Percentiles rank a stretch among this genome's conserved stretches.
These are phyloP conservation scores for Neuroterus valhalla DNA, from an alignment of 1,140 invertebrate genomes.

Conservation along the genomic window DNA sequence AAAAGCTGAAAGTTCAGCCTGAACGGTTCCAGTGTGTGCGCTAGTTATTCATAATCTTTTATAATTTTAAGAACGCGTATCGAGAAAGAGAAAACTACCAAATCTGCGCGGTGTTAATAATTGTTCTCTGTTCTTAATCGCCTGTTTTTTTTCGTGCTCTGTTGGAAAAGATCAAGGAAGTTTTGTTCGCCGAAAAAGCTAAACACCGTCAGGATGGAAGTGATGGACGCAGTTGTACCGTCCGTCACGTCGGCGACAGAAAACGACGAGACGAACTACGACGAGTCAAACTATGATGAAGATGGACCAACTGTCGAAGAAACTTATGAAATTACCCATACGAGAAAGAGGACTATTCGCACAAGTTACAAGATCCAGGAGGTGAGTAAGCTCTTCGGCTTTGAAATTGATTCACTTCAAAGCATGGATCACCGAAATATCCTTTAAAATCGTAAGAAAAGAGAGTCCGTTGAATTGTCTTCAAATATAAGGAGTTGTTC, in stretches of 20 bases:
- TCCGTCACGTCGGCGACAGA: conserved; percentile 54
- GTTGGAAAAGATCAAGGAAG: conserved; percentile 1
- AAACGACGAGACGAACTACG: conserved; percentile 32
- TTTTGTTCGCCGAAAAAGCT: conserved; percentile 30
- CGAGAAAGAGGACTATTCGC: conserved; percentile 78
- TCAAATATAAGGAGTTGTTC: no score
- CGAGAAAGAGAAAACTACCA: conserved; percentile 6
- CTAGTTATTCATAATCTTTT: conserved; percentile 26
- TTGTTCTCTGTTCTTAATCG: background rate
- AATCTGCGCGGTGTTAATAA: background rate
- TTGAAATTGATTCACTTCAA: background rate
- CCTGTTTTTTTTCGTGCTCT: conserved; percentile 14
- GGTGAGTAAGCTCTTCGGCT: conserved; percentile 71
- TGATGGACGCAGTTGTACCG: conserved; percentile 63
- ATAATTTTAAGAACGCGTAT: conserved; percentile 21
- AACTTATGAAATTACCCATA: conserved; percentile 77
- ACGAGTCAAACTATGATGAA: conserved; percentile 45
- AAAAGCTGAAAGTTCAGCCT: conserved; percentile 21
- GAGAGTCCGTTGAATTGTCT: no score
- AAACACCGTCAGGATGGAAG: conserved; percentile 59
- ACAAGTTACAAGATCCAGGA: conserved; percentile 81
- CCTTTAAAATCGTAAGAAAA: no score
- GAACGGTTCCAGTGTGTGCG: conserved; percentile 34
- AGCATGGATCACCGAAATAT: no score
- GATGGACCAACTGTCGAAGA: conserved; percentile 66